phyloP scores from a whole-genome alignment of 2,888 invertebrate genomes.

The Torymus texanus region DNA sequence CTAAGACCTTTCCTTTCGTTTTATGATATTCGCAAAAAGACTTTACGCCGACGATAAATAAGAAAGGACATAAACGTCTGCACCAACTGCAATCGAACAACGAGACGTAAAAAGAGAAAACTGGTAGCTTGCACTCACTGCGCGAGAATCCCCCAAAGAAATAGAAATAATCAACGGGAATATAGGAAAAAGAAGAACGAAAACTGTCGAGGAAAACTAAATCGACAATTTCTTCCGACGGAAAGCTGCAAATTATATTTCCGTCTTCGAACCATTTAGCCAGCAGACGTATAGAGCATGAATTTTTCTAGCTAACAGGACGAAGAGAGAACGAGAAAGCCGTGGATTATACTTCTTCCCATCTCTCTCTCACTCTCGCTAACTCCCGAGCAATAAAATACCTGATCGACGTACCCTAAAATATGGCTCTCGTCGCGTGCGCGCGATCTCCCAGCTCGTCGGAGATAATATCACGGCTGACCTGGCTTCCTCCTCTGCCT shows the following conservation, averaged over 20 bases:
- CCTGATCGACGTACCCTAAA: slow-evolving; percentile 56
- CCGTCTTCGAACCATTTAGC: slow-evolving; percentile 23
- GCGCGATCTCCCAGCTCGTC: no score
- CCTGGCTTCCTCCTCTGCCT: slow-evolving; percentile 25
- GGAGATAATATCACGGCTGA: slow-evolving; percentile 34
- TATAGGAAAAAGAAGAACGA: background rate
- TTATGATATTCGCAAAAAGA: background rate
- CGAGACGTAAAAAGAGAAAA: background rate
- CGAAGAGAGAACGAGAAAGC: background rate
- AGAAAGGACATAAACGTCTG: background rate
- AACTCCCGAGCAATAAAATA: slow-evolving; percentile 53
- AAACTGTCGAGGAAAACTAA: slow-evolving; percentile 22
- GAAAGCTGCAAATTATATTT: slow-evolving; percentile 23
- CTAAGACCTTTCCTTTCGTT: background rate
- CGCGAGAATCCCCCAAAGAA: background rate
- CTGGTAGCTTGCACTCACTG: no score
- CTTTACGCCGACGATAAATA: background rate
- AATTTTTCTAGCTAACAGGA: slow-evolving; percentile 9
- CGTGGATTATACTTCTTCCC: no score
- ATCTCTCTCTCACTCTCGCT: no score
- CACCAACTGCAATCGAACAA: background rate
- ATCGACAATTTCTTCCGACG: background rate
- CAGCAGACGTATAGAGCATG: background rate
- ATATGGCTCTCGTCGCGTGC: slow-evolving; percentile 25
- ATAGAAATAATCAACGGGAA: background rate